phyloP scores from a whole-genome alignment of 1,140 invertebrate genomes.

The Ruditapes philippinarum region DNA sequence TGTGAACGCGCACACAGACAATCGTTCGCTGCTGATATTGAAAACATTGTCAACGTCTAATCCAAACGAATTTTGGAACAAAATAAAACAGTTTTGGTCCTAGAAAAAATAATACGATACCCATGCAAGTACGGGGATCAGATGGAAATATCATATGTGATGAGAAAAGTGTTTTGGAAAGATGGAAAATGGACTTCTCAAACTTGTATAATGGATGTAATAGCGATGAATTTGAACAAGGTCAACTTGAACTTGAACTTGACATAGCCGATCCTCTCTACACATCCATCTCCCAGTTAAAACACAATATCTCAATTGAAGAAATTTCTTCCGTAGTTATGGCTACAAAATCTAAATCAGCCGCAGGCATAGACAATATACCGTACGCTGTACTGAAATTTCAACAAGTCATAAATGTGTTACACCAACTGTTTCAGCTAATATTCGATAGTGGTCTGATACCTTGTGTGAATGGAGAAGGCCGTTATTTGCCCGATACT shows the following conservation, averaged over 20 bases:
- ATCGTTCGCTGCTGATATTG: background rate
- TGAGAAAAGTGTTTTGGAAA: background rate
- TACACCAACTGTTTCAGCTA: no score
- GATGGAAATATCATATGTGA: background rate
- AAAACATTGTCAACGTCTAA: background rate
- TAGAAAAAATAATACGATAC: background rate
- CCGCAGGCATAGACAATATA: no score
- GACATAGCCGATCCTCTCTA: constrained; percentile 15
- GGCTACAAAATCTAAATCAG: no score
- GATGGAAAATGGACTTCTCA: background rate
- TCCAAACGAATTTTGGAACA: constrained; percentile 56
- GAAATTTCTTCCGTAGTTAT: no score
- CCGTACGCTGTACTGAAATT: no score
- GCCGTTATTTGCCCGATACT: no score
- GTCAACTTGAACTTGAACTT: background rate
- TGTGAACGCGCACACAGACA: background rate
- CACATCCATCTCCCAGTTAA: background rate
- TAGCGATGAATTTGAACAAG: background rate
- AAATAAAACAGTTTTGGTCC: constrained; percentile 49
- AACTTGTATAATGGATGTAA: background rate
- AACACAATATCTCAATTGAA: background rate
- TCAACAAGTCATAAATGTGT: no score
- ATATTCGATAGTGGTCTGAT: no score
- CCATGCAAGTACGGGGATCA: background rate
- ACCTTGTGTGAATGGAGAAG: no score